Evolutionary conservation across 2,888 invertebrate species (phyloP).

Genomic region (Volucella zonaria): DNA sequence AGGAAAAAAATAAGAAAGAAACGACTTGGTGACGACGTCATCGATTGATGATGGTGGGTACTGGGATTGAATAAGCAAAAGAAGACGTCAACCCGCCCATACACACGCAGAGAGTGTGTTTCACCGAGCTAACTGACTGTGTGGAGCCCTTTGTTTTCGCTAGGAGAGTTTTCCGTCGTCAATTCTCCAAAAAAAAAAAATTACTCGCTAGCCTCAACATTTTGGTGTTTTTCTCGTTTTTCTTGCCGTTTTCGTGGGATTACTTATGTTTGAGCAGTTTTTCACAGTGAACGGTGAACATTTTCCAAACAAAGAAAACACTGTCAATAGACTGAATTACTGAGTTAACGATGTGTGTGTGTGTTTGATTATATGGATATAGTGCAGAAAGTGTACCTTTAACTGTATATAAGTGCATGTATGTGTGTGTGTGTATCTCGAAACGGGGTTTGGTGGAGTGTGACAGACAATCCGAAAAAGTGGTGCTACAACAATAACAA

Average conservation of each 20-base stretch:
- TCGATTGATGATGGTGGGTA: slow-evolving; percentile 44
- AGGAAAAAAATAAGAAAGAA: slow-evolving; percentile 45
- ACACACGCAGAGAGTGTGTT: not conserved
- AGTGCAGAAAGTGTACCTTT: too few relatives aligned
- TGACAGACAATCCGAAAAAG: not conserved
- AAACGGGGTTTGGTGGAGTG: slow-evolving; percentile 33
- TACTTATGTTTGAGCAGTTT: slow-evolving; percentile 2
- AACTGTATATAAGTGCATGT: slow-evolving; percentile 5
- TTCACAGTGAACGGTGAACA: slow-evolving; percentile 14
- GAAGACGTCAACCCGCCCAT: slow-evolving; percentile 55
- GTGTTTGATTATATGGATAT: not conserved
- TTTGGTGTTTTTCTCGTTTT: not conserved
- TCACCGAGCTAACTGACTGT: slow-evolving; percentile 13
- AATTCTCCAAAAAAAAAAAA: slow-evolving; percentile 10
- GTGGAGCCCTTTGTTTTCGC: slow-evolving; percentile 61
- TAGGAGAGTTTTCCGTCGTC: slow-evolving; percentile 17
- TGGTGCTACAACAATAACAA: slow-evolving; percentile 59
- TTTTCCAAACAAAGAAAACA: slow-evolving; percentile 67
- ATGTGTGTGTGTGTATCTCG: slow-evolving; percentile 17
- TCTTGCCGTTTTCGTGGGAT: not conserved
- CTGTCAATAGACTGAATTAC: slow-evolving; percentile 33
- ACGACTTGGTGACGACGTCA: slow-evolving; percentile 58
- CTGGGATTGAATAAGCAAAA: slow-evolving; percentile 24
- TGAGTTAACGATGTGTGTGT: slow-evolving; percentile 10
- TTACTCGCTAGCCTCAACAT: not conserved